Base-by-base conservation (phyloP, 1,140 invertebrate genomes). In the Agrypnia vestita region DNA sequence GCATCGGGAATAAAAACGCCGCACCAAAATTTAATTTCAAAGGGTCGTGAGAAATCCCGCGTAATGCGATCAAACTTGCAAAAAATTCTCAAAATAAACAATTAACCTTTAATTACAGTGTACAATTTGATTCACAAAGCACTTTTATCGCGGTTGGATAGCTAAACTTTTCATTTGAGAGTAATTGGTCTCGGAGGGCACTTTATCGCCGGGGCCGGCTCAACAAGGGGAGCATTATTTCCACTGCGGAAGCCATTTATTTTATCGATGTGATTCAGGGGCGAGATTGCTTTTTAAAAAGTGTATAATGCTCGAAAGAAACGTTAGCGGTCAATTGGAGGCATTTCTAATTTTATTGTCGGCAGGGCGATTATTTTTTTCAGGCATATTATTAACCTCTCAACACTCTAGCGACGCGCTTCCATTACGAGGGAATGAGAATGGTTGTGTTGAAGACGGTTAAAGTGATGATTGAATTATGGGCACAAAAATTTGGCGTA, bases 171-270 rank as follows among this genome's bases (percentile, higher is more conserved):
- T 80, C 79, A 80, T 74, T 59, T 80, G 79, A 69, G 72, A 80
- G 79, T 80, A 80, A 80, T 80, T 80, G 79, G 35, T 59, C 79
- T 76, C 79, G 17, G 61, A 80, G 73, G 79, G 73, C 73, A 80
- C 44, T 80, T 76, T 80, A 76, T 64, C 79, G 72, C 44, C 25
- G 72, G 79, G 62, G 76, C 76, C 72, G 25, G 62, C 73, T 75
- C 72, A 72, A 74, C 49, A 47, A 74, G 71, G 73, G 59, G 67
- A 46, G 76, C 73, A 80, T 80, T 76, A 80, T 61, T 75, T 80
- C 72, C 55, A 75, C 55, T 59, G 43, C 61, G 73, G 62, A 76
- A 75, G 46, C 76, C 72, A 80, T 76, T 80, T 76, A 80, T 80
- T 80, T 75, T 74, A 80, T 76, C 79, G 79, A 55, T 67, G 47